Evolutionary conservation across 2,888 invertebrate species (phyloP), one percentile per base, ranked within the genome.

Genomic region (Latrodectus hesperus): DNA sequence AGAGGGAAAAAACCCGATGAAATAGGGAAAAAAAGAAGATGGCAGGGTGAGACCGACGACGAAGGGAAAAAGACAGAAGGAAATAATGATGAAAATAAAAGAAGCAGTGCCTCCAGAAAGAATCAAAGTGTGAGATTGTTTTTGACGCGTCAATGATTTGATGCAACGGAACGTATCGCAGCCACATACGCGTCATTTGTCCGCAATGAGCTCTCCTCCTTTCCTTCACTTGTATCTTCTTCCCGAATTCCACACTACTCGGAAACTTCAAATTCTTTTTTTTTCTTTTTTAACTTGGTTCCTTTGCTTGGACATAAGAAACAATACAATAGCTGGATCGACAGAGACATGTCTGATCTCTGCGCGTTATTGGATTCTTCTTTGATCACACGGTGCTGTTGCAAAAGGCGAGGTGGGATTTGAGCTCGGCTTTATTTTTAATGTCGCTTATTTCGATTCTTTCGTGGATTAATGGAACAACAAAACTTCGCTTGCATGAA

Each of bases 101-200:
- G 60, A 60, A 60, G n/a, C 12, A 16, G 12, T 60, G 60, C 60
- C 16, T 60, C 60, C 60, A 60, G 67, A 68, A 26, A 68, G 67
- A 68, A 26, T 68, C 67, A 68, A 68, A 68, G 51, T 71, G 71
- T 82, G 75, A 75, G 75, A 82, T 82, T 82, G 75, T 82, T 75
- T 82, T 75, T 82, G 82, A 75, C 82, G 82, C 75, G 60, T 82
- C 70, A 75, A 82, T 51, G 82, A 60, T 75, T 82, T 82, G 82
- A 82, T 55, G 75, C 82, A 82, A 65, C 75, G 75, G 82, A 75
- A 75, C 82, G 82, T 82, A 74, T 68, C 38, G 9, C 51, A 55
- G 68, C 70, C 65, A 55, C 38, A 70, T 38, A 82, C 82, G 82
- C 82, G 82, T 82, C 82, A 82, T 82, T 82, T 82, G 82, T 38